Evolutionary conservation across 2,888 invertebrate genomes (phyloP).

Genomic region (Epinotia demarniana): DNA sequence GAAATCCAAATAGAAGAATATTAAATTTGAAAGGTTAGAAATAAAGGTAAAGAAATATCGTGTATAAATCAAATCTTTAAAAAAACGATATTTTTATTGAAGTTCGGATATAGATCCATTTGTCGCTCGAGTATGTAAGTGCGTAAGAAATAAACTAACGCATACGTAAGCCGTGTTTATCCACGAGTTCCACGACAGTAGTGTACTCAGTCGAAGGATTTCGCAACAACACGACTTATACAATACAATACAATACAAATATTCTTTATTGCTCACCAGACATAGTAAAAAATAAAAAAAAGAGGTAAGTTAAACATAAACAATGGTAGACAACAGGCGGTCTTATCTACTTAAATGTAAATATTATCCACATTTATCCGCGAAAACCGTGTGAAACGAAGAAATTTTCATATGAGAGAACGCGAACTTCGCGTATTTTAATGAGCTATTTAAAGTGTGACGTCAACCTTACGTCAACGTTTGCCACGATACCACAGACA

Average conservation of each 20-base stretch:
- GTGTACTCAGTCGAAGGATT: constrained; percentile 16
- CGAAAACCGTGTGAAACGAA: constrained; percentile 12
- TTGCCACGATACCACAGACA: constrained; percentile 2
- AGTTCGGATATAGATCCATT: no score
- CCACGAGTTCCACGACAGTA: neutral
- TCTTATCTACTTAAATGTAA: constrained; percentile 37
- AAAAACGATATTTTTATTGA: no score
- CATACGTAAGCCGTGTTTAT: neutral
- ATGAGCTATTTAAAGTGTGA: constrained; percentile 27
- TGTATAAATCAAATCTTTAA: no score
- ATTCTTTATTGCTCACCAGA: no score
- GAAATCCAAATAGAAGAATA: no score
- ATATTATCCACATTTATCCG: constrained; percentile 25
- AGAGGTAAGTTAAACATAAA: no score
- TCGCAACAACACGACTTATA: constrained; percentile 26
- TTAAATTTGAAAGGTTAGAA: no score
- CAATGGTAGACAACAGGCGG: no score
- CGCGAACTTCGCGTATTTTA: constrained; percentile 20
- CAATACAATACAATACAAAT: no score
- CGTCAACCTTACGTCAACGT: constrained; percentile 9
- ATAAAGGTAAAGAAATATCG: no score
- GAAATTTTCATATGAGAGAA: constrained; percentile 15
- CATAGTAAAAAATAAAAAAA: no score
- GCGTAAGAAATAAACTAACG: neutral
- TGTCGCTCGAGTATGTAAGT: neutral